Evolutionary conservation across 2,113 vertebrate genomes (phyloP).

Genomic region (Petroica traversi): DNA sequence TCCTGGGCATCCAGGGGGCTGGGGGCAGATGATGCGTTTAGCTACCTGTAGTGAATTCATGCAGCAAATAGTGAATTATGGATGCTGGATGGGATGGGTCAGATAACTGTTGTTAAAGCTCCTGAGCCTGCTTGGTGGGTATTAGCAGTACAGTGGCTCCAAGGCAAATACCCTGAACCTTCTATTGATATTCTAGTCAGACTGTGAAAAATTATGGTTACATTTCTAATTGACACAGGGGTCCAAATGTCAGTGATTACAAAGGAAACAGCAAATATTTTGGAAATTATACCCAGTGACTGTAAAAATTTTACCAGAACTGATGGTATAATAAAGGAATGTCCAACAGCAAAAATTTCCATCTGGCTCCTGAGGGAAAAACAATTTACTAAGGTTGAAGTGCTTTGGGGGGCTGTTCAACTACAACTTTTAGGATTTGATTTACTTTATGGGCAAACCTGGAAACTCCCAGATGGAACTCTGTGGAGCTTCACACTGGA

Average conservation of each 20-base stretch:
- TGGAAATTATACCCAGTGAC: neutral
- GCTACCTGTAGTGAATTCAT: neutral
- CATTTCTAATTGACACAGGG: neutral
- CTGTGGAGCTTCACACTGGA: neutral
- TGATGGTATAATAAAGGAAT: neutral
- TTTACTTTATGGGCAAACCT: neutral
- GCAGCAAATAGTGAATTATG: neutral
- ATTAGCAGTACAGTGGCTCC: neutral
- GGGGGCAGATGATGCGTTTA: neutral
- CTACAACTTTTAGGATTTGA: neutral
- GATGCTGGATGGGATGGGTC: neutral
- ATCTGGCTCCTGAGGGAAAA: neutral
- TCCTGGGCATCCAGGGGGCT: neutral
- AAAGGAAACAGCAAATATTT: neutral
- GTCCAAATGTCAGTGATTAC: neutral
- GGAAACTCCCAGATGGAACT: neutral
- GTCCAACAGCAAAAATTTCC: neutral
- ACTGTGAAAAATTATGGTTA: neutral
- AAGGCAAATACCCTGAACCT: neutral
- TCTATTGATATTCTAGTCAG: neutral
- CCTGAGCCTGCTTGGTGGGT: neutral
- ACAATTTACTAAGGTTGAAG: neutral
- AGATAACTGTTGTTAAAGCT: neutral
- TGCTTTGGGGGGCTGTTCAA: neutral
- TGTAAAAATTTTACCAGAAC: neutral